phyloP scores from a whole-genome alignment of 2,113 vertebrate species.

The Brachyhypopomus gauderio region DNA sequence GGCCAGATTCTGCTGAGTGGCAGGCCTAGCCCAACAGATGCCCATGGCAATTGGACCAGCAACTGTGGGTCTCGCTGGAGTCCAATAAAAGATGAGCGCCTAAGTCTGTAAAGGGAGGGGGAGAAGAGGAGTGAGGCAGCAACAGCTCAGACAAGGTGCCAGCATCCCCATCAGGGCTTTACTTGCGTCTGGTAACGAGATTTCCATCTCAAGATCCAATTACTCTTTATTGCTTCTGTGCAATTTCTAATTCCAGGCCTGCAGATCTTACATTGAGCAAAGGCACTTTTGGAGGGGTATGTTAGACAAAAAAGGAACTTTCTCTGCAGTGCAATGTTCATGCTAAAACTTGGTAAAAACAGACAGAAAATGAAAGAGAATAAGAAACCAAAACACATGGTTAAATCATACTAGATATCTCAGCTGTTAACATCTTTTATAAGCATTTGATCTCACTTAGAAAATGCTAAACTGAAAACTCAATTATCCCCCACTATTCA shows the following conservation, averaged over 20 bases:
- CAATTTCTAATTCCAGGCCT: slow-evolving; percentile 54
- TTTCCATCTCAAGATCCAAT: slow-evolving; percentile 58
- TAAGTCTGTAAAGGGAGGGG: slow-evolving; percentile 35
- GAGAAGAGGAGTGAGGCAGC: slow-evolving; percentile 5
- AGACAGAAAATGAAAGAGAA: neutral
- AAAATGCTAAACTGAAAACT: slow-evolving; percentile 34
- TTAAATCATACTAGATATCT: neutral
- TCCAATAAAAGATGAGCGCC: slow-evolving; percentile 54
- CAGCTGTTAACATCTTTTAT: slow-evolving; percentile 16
- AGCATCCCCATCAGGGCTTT: slow-evolving; percentile 47
- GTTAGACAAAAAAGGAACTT: slow-evolving; percentile 27
- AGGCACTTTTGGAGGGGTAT: slow-evolving; percentile 21
- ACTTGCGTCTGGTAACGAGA: slow-evolving; percentile 49
- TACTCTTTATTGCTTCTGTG: slow-evolving; percentile 60
- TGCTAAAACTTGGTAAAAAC: slow-evolving; percentile 18
- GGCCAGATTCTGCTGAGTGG: slow-evolving; percentile 30
- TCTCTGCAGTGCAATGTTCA: slow-evolving; percentile 26
- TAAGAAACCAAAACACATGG: neutral
- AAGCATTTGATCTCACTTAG: slow-evolving; percentile 35
- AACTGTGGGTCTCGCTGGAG: slow-evolving; percentile 35
- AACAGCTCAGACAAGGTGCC: slow-evolving; percentile 43
- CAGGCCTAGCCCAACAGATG: slow-evolving; percentile 25
- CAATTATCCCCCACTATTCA: slow-evolving; percentile 32
- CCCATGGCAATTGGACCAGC: slow-evolving; percentile 27
- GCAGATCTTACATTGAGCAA: slow-evolving; percentile 32